These are phyloP conservation scores for cat (Felis catus) DNA, from an alignment of 2,113 vertebrate genomes.

Conservation along the genomic window DNA sequence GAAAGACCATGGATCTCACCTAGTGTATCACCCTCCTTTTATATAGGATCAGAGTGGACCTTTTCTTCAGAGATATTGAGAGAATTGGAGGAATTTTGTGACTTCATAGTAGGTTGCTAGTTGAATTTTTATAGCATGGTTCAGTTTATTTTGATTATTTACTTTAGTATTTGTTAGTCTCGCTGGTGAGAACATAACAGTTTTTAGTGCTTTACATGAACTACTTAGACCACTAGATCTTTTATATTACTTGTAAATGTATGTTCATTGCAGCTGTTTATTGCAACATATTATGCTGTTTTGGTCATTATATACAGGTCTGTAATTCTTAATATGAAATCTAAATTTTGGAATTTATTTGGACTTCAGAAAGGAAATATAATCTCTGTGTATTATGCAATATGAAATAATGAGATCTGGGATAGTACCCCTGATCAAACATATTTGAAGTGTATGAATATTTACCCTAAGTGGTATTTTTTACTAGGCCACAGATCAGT, in stretches of 20 bases:
- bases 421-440: neutral
- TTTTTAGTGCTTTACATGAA: conserved; percentile 5
- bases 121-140: conserved; percentile 24
- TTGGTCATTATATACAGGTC: neutral
- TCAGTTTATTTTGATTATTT: conserved; percentile 36
- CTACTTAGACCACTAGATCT: conserved; percentile 16
- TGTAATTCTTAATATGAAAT: conserved; percentile 40
- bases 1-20: neutral
- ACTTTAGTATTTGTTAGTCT: conserved; percentile 25
- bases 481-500: neutral
- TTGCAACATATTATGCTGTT: neutral
- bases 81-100: conserved; percentile 29
- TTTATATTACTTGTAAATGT: conserved; percentile 29
- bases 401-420: neutral
- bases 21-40: neutral
- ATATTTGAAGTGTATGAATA: neutral
- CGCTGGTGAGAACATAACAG: neutral
- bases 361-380: neutral
- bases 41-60: neutral
- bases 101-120: neutral
- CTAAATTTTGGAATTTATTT: conserved; percentile 40
- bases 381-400: neutral
- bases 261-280: neutral
- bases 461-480: neutral
- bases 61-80: neutral